Base-by-base conservation (phyloP, 2,797 vertebrate genomes). In the Hippoglossus hippoglossus region DNA sequence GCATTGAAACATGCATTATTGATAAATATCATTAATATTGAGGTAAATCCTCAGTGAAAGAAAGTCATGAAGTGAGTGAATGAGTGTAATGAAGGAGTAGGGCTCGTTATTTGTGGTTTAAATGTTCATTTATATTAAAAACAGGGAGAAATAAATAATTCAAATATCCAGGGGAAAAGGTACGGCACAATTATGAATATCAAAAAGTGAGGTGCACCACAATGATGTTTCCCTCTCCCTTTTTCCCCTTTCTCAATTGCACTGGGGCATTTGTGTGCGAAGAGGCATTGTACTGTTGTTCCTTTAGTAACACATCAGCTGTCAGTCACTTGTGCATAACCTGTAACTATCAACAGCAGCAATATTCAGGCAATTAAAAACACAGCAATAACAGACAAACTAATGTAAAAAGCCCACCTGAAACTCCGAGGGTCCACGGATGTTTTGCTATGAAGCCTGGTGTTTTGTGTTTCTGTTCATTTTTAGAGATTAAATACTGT, bases 1-100 rank as follows among this genome's bases (percentile, higher is more conserved):
- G 63, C 53, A 55, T 24, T 83, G 31, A 71, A 80, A 79, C 36
- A 78, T 80, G 69, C 15, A 53, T 26, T 53, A 53, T 53, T 53
- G 51, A 53, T 53, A 55, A 82, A 25, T 26, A 58, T 39, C 53
- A 64, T 73, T 64, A 72, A 67, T 70, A 80, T 63, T 71, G 36
- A 73, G 50, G 6, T 31, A 24, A 19, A 28, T 24, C 51, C 36
- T 51, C 19, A 26, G 13, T 68, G 3, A 68, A 64, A 53, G 46
- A 65, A 56, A 65, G 26, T 71, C 1, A 24, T 26, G 44, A 39
- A 13, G 36, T 13, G 11, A 39, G 11, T 36, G 34, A 12, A 39
- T 39, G 36, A 60, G 28, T 36, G 11, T 16, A 39, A 66, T 28
- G 6, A 60, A 63, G 16, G n/a, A 63, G 11, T 4, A n/a, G 7